phyloP scores from a whole-genome alignment of 2,797 vertebrate species.

The Notolabrus celidotus region DNA sequence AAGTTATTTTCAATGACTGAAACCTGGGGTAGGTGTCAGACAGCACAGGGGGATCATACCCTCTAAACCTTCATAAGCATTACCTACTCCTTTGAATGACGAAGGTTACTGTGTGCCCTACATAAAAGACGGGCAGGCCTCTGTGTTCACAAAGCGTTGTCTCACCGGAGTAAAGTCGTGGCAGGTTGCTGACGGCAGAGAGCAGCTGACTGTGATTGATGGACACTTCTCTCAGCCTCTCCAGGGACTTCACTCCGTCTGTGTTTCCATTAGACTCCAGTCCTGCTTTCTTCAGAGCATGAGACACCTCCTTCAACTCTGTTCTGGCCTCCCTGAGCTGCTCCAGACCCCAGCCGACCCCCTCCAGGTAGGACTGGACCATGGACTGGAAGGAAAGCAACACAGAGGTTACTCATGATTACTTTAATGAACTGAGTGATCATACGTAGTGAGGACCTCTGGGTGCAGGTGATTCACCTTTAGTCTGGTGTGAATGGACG shows the following conservation, averaged over 20 bases:
- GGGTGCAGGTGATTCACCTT: conserved; percentile 84
- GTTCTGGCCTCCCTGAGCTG: conserved; percentile 87
- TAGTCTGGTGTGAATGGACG: conserved; percentile 92
- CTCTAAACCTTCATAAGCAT: no score
- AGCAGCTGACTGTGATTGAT: conserved; percentile 88
- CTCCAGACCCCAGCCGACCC: conserved; percentile 90
- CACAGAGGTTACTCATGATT: not conserved
- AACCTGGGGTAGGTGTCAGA: no score
- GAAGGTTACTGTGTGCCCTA: not conserved
- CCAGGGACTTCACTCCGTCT: conserved; percentile 78
- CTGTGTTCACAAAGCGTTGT: not conserved
- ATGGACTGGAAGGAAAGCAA: conserved; percentile 85
- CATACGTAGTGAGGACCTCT: not conserved
- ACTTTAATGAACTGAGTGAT: not conserved
- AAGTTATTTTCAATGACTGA: no score
- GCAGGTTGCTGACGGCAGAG: conserved; percentile 91
- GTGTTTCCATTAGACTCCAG: conserved; percentile 80
- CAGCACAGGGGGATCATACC: no score
- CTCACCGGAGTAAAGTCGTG: conserved; percentile 91
- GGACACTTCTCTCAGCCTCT: conserved; percentile 84
- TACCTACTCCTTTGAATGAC: not conserved
- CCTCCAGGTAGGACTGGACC: conserved; percentile 95
- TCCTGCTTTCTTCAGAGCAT: conserved; percentile 81
- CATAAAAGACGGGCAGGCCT: not conserved
- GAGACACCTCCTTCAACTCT: conserved; percentile 83